A percentile compares a stretch with the other conserved stretches of the same genome.
phyloP scores from a whole-genome alignment of 2,113 vertebrate species.

The Tachysurus vachellii region DNA sequence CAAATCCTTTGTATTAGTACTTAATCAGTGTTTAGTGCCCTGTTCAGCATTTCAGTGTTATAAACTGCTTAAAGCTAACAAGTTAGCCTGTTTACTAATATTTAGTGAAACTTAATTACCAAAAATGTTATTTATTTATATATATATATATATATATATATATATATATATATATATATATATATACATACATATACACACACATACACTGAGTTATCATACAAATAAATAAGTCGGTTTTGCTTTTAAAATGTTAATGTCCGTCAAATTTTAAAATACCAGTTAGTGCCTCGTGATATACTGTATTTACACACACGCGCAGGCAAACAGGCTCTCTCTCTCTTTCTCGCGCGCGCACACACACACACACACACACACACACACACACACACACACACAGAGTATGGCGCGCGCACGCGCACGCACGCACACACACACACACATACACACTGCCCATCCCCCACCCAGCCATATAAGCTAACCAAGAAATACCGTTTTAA shows the following conservation, averaged over 20 bases:
- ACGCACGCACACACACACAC: conserved; percentile 52
- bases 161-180: too few species aligned
- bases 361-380: conserved; percentile 56
- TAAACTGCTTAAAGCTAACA: neutral
- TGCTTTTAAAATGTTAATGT: too few species aligned
- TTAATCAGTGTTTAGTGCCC: neutral
- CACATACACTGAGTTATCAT: too few species aligned
- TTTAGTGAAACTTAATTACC: neutral
- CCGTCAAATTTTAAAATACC: neutral
- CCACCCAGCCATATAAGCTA: conserved; percentile 63
- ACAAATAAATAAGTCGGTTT: neutral
- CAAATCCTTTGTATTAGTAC: neutral
- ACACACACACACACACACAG: conserved; percentile 58
- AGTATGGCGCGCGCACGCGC: conserved; percentile 47
- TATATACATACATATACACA: too few species aligned
- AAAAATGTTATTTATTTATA: too few species aligned
- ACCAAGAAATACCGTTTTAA: conserved; percentile 60
- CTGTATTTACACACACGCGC: conserved; percentile 18
- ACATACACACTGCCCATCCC: conserved; percentile 73
- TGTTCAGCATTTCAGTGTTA: neutral
- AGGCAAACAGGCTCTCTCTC: conserved; percentile 60
- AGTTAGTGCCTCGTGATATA: neutral
- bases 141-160: too few species aligned
- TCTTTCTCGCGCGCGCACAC: conserved; percentile 58
- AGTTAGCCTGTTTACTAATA: neutral